These are phyloP conservation scores for Atta texana DNA, from an alignment of 1,140 invertebrate species.

Conservation along the genomic window DNA sequence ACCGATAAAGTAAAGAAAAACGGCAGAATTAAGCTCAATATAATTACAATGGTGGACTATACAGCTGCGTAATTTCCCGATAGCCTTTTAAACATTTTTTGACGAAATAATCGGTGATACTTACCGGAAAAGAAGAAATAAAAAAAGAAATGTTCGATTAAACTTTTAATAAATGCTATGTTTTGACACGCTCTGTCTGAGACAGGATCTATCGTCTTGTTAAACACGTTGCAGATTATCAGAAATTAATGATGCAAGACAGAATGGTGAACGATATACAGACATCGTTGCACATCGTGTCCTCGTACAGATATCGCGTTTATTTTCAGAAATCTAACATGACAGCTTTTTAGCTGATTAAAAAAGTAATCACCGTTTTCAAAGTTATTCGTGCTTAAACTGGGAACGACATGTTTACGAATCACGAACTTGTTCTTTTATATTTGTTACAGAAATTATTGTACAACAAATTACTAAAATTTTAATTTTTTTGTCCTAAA, in stretches of 20 bases:
- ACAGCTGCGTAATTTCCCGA: constrained; percentile 6
- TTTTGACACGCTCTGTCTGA: constrained; percentile 8
- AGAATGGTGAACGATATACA: constrained; percentile 17
- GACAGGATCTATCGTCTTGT: constrained; percentile 9
- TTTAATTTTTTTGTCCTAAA: neutral
- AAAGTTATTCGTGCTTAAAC: neutral
- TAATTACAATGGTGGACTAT: constrained; percentile 5
- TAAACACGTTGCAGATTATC: constrained; percentile 40
- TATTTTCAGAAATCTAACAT: constrained; percentile 22
- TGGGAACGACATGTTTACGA: neutral
- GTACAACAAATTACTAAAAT: neutral
- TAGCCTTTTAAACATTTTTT: neutral
- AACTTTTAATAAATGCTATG: constrained; percentile 24
- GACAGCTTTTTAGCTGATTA: constrained; percentile 31
- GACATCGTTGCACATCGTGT: constrained; percentile 37
- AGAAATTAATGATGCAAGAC: constrained; percentile 55
- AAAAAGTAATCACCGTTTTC: constrained; percentile 43
- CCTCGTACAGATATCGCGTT: constrained; percentile 33
- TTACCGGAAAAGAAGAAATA: neutral
- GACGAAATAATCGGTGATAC: constrained; percentile 1
- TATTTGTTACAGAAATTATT: neutral
- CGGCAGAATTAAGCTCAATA: constrained; percentile 16
- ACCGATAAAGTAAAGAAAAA: neutral
- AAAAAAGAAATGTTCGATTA: neutral
- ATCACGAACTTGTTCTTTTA: constrained; percentile 18